A percentile compares a stretch with the other conserved stretches of the same genome.
phyloP scores from a whole-genome alignment of 2,113 vertebrate species.

The Erythrocercus mccallii region DNA sequence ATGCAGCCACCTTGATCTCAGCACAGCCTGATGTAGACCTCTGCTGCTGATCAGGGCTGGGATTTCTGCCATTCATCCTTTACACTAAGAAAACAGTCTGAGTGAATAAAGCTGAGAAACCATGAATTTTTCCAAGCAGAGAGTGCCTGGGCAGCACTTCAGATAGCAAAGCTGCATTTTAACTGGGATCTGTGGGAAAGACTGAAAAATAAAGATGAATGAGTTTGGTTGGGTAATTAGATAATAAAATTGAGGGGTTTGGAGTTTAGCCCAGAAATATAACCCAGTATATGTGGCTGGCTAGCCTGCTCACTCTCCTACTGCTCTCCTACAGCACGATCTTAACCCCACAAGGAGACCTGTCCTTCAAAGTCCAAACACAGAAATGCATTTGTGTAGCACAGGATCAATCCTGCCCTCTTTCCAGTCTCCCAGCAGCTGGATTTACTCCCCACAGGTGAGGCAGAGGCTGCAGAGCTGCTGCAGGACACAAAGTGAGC shows the following conservation, averaged over 20 bases:
- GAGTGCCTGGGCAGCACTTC: not conserved
- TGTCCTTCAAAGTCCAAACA: not conserved
- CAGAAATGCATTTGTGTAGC: not conserved
- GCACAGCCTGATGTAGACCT: not conserved
- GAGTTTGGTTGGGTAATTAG: conserved; percentile 17
- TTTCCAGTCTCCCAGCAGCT: not conserved
- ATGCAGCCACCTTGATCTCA: not conserved
- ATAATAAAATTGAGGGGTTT: conserved; percentile 49
- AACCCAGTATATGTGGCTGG: not conserved
- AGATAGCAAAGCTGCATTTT: not conserved
- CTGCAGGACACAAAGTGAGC: not conserved
- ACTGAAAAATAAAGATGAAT: conserved; percentile 48
- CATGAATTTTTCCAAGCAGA: not conserved
- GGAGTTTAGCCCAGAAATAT: conserved; percentile 24
- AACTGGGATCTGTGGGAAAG: not conserved
- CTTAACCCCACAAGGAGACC: not conserved
- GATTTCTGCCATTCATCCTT: not conserved
- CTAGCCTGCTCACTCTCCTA: not conserved
- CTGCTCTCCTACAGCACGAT: not conserved
- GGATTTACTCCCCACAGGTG: not conserved
- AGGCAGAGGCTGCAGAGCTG: not conserved
- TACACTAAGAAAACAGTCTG: not conserved
- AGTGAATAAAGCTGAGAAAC: conserved; percentile 2
- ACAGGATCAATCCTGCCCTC: not conserved
- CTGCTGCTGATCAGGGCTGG: not conserved